Evolutionary conservation across 2,113 vertebrate species (phyloP).

Genomic region (Lichenostomus cassidix): DNA sequence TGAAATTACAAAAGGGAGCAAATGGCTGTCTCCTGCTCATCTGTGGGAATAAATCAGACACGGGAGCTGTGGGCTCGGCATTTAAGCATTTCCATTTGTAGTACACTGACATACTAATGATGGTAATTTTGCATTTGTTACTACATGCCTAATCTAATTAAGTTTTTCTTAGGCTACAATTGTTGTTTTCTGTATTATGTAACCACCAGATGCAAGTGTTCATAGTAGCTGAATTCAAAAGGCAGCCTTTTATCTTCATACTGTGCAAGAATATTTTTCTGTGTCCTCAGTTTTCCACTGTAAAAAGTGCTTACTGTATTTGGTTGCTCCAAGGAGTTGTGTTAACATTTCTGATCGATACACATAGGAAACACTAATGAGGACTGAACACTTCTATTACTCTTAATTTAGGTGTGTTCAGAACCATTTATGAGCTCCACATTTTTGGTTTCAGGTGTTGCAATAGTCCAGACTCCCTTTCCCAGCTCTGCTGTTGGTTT

Average conservation of each 20-base stretch:
- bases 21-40: not conserved
- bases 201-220: slow-evolving; percentile 56
- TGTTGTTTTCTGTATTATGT: slow-evolving; percentile 44
- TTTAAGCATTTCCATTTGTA: slow-evolving; percentile 22
- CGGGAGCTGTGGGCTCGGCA: slow-evolving; percentile 25
- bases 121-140: slow-evolving; percentile 52
- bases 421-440: not conserved
- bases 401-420: not conserved
- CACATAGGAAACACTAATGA: not conserved
- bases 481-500: slow-evolving; percentile 25
- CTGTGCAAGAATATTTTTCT: not conserved
- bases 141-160: slow-evolving; percentile 51
- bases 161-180: slow-evolving; percentile 37
- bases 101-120: slow-evolving; percentile 36
- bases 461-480: slow-evolving; percentile 30
- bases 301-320: not conserved
- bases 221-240: slow-evolving; percentile 40
- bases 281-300: slow-evolving; percentile 15
- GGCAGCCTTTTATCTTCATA: slow-evolving; percentile 33
- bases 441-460: slow-evolving; percentile 60
- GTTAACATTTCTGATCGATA: slow-evolving; percentile 9
- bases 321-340: not conserved
- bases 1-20: not conserved
- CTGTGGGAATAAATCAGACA: slow-evolving; percentile 35
- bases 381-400: slow-evolving; percentile 5